phyloP scores from a whole-genome alignment of 2,888 invertebrate species.

The Nemurella pictetii region DNA sequence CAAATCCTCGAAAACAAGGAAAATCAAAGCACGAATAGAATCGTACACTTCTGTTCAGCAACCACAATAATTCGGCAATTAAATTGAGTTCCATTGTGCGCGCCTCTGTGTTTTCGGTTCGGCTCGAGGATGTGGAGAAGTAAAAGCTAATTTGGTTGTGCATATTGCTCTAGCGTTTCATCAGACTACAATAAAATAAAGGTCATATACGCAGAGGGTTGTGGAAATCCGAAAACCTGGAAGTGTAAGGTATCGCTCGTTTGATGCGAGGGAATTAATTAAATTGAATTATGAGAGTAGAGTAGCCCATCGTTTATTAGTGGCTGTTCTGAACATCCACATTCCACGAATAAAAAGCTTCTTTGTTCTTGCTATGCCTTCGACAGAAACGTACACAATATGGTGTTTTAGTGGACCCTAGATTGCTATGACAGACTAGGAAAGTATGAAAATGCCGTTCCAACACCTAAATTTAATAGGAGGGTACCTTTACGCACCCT shows the following conservation, averaged over 20 bases:
- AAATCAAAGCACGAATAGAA: neutral
- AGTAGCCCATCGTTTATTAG: neutral
- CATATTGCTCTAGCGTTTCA: neutral
- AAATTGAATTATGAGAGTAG: neutral
- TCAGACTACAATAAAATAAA: neutral
- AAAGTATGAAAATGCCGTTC: neutral
- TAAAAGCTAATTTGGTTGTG: neutral
- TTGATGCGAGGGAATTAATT: neutral
- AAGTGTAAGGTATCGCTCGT: neutral
- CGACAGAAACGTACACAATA: no score
- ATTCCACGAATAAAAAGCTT: neutral
- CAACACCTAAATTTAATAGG: neutral
- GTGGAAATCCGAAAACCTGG: neutral
- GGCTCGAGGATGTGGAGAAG: neutral
- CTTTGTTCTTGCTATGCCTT: neutral
- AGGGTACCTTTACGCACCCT: neutral
- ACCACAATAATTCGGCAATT: neutral
- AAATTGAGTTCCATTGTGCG: neutral
- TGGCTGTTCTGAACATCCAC: neutral
- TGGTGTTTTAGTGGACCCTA: neutral
- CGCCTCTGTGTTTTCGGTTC: neutral
- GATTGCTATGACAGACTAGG: neutral
- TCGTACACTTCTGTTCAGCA: neutral
- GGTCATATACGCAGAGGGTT: neutral
- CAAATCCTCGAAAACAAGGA: neutral